Conservation (phyloP, 2,888 invertebrate species). For the Hemicrepidius hirtus region DNA sequence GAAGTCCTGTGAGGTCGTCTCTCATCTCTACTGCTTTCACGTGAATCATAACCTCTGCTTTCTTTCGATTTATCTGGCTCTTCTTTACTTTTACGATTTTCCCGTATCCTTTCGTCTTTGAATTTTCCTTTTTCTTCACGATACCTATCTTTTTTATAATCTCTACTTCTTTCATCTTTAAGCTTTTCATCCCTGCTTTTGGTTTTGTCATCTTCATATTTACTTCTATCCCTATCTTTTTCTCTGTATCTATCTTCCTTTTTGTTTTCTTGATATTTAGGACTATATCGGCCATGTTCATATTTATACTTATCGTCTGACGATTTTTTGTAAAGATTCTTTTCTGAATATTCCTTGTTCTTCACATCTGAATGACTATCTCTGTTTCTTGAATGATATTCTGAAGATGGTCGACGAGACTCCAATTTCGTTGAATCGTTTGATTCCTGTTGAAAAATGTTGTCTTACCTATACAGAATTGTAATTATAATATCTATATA, state of each 20-base stretch:
- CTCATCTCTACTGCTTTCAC: slow-evolving; percentile 41
- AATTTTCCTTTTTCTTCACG: slow-evolving; percentile 37
- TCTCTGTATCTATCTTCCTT: slow-evolving; percentile 41
- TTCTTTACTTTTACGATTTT: slow-evolving; percentile 35
- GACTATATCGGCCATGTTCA: slow-evolving; percentile 23
- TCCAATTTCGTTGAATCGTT: slow-evolving; percentile 58
- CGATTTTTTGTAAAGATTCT: slow-evolving; percentile 32
- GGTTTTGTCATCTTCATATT: slow-evolving; percentile 19
- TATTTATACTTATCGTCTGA: slow-evolving; percentile 30
- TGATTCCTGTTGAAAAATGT: slow-evolving; percentile 69
- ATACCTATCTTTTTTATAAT: slow-evolving; percentile 45
- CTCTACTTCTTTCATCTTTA: slow-evolving; percentile 48
- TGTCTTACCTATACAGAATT: slow-evolving; percentile 65
- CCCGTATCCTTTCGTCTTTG: slow-evolving; percentile 45
- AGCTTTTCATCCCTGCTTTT: slow-evolving; percentile 33
- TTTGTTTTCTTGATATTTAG: slow-evolving; percentile 40
- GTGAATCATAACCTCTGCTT: slow-evolving; percentile 45
- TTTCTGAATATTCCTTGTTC: slow-evolving; percentile 22
- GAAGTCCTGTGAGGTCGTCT: slow-evolving; percentile 45
- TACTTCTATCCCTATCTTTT: slow-evolving; percentile 30
- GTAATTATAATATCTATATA: slow-evolving; percentile 15
- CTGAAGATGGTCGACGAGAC: slow-evolving; percentile 44
- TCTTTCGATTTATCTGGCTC: slow-evolving; percentile 46
- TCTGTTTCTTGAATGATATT: slow-evolving; percentile 25
- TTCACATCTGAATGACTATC: slow-evolving; percentile 21